Evolutionary conservation across 1,140 invertebrate genomes (phyloP), one percentile per base, ranked within the genome.

Genomic region (Trissolcus basalis): DNA sequence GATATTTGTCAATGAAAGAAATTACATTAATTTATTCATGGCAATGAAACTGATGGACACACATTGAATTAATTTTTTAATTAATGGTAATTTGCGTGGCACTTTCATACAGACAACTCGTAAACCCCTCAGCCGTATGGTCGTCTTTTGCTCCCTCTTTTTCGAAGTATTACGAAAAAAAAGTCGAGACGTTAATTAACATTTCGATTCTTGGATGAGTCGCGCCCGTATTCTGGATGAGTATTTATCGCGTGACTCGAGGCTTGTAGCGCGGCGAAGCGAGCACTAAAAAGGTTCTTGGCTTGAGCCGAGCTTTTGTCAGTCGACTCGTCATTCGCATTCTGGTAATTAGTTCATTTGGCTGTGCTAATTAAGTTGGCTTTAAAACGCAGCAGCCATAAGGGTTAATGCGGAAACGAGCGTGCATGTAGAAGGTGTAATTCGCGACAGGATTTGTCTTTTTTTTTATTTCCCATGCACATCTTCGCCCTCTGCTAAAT

Each of bases 311-410:
- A 53, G 56, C 81, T 83, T 85, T 86, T 84, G 82, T 86, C 81
- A 80, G 74, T 77, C 60, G 75, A 69, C 81, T 85, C 81, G 82
- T 81, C 77, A 53, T 81, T 82, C 81, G 80, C 65, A 84, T 87
- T 85, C 83, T 86, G 81, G 84, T 87, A 86, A 87, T 87, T 86
- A 86, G 85, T 87, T 85, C 85, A 83, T 86, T 86, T 82, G 85
- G 76, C 81, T 82, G 79, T 81, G 80, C 84, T 86, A 86, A 86
- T 87, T 87, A 87, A 83, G 76, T 82, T 82, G 82, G 78, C 80
- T 82, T 84, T 83, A 81, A 81, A 79, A 75, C 54, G 60, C 67
- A 69, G 76, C 58, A 75, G 56, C 78, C 65, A 77, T 77, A 69
- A 78, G 67, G 69, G 60, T 74, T 74, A 71, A 76, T 55, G 65